These are phyloP conservation scores for Paracentrotus lividus DNA, from an alignment of 53 echinoderm and acorn worm species.

Conservation along the genomic window DNA sequence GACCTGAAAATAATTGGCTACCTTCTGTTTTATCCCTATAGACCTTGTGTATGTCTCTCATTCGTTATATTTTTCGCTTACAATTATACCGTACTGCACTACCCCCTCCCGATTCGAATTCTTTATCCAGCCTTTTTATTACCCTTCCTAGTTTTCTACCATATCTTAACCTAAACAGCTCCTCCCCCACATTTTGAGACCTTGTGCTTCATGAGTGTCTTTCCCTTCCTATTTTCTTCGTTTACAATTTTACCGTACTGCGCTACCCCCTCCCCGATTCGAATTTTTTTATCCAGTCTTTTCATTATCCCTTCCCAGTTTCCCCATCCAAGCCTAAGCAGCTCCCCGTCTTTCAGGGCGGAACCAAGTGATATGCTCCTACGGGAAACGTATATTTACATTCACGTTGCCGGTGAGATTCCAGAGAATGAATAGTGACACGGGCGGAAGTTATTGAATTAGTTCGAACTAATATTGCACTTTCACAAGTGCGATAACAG, in stretches of 20 bases:
- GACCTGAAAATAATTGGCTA: no score
- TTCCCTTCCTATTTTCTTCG: background rate
- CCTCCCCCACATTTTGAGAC: no score
- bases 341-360: background rate
- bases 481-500: constrained; percentile 33
- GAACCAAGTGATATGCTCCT: constrained; percentile 14
- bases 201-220: background rate
- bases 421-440: constrained; percentile 18
- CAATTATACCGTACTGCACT: background rate
- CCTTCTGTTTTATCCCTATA: no score
- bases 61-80: background rate
- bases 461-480: constrained; percentile 48
- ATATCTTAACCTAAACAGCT: no score
- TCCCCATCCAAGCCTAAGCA: no score
- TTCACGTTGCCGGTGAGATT: constrained; percentile 27
- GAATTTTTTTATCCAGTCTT: background rate
- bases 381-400: constrained; percentile 42
- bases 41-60: background rate
- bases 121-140: background rate
- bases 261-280: background rate
- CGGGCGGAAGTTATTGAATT: constrained; percentile 28
- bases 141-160: no score
- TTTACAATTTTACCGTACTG: background rate
- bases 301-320: no score
- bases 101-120: background rate